Conservation (phyloP, 2,797 vertebrate genomes). For the Fratercula arctica region DNA sequence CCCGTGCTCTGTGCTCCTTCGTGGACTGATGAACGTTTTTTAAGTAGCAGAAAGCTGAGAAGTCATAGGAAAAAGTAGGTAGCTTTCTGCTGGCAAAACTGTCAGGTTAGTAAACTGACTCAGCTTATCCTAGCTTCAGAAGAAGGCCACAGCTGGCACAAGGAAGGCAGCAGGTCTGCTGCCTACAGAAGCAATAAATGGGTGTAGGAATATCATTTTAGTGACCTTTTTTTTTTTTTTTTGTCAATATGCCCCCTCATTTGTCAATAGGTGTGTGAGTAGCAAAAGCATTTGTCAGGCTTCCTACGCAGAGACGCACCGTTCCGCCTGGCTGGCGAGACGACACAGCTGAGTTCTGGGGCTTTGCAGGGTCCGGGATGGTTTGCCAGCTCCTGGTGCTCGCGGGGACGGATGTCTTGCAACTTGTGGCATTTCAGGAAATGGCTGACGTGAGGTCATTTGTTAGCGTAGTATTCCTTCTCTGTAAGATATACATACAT, state of each 20-base stretch:
- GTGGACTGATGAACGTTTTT: accelerated
- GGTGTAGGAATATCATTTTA: not conserved
- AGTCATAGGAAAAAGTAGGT: not conserved
- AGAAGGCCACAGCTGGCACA: not conserved
- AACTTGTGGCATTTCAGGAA: not conserved
- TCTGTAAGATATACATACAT: not conserved
- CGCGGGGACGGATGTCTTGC: not conserved
- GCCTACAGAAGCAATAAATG: not conserved
- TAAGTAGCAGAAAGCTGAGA: not conserved
- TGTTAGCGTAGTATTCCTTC: not conserved
- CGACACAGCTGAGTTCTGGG: not conserved
- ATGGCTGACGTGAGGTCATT: not conserved
- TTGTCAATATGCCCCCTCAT: accelerated
- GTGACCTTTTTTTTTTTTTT: not conserved
- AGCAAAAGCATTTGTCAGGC: not conserved
- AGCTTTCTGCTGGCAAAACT: not conserved
- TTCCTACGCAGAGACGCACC: accelerated
- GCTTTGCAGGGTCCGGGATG: not conserved
- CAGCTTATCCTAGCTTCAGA: accelerated
- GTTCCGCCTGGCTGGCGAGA: not conserved
- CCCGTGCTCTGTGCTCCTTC: accelerated
- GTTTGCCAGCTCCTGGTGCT: not conserved
- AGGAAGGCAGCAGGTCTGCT: not conserved
- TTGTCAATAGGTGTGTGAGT: not conserved
- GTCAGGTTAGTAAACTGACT: not conserved